Conservation (phyloP, 2,113 vertebrate species). For the Toxostoma redivivum region DNA sequence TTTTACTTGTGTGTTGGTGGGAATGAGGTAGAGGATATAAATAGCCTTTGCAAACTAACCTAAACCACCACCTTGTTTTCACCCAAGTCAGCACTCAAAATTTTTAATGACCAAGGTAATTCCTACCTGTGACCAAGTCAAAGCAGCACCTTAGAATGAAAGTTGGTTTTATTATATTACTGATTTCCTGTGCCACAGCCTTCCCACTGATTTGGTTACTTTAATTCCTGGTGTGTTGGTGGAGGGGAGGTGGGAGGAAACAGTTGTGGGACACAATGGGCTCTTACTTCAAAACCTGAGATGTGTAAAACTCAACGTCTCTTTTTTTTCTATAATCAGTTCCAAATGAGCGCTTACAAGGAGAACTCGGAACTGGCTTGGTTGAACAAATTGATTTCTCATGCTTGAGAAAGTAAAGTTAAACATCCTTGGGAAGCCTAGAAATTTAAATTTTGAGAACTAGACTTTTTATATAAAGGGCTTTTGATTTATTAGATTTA, state of each 20-base stretch:
- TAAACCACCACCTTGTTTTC: constrained; percentile 8
- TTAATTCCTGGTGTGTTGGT: not conserved
- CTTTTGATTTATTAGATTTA: constrained; percentile 52
- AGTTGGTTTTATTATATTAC: not conserved
- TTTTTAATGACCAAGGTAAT: not conserved
- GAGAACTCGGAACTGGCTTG: constrained; percentile 53
- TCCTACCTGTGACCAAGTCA: not conserved
- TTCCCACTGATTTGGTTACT: not conserved
- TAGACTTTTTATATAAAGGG: constrained; percentile 26
- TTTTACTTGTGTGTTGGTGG: not conserved
- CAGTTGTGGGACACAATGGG: not conserved
- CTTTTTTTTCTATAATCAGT: constrained; percentile 63
- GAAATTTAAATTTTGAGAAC: constrained; percentile 27
- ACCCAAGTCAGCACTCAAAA: not conserved
- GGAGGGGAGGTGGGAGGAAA: not conserved
- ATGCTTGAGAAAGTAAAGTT: constrained; percentile 31
- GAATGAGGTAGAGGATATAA: not conserved
- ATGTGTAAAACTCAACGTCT: constrained; percentile 54
- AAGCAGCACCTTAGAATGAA: not conserved
- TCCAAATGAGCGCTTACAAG: constrained; percentile 69
- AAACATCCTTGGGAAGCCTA: constrained; percentile 14
- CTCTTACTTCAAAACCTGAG: constrained; percentile 48
- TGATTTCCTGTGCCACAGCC: not conserved
- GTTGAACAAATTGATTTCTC: constrained; percentile 64
- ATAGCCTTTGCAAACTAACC: not conserved